Evolutionary conservation across 23 tunicate species (phyloP).

Genomic region (Oikopleura albicans): DNA sequence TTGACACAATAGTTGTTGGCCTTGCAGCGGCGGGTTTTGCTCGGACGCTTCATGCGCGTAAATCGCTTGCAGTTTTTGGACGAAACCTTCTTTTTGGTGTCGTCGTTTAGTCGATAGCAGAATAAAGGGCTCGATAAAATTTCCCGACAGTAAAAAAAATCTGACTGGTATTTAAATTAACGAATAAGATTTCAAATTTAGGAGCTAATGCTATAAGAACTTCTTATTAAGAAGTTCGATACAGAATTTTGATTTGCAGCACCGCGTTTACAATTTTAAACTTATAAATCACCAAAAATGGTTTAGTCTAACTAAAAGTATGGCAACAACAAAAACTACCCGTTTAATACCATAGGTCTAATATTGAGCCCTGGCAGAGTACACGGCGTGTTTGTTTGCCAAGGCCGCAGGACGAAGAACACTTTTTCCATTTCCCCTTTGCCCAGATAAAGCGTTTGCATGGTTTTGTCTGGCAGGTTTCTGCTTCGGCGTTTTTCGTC

Average conservation of each 20-base stretch:
- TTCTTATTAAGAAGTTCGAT: too few species aligned
- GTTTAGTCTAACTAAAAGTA: too few species aligned
- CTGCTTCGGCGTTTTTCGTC: background rate
- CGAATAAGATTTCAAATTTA: too few species aligned
- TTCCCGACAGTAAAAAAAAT: background rate
- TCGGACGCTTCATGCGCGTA: background rate
- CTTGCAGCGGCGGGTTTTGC: background rate
- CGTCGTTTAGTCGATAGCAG: background rate
- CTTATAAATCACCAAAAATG: too few species aligned
- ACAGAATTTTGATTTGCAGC: too few species aligned
- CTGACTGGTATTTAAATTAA: too few species aligned
- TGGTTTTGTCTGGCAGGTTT: background rate
- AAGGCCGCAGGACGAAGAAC: background rate
- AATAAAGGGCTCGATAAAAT: background rate
- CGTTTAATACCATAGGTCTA: too few species aligned
- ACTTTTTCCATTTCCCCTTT: background rate
- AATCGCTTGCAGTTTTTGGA: background rate
- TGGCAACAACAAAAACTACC: too few species aligned
- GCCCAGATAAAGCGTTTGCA: background rate
- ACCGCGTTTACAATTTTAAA: too few species aligned
- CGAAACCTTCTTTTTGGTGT: background rate
- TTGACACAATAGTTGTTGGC: background rate
- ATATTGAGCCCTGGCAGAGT: background rate
- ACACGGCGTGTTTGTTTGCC: background rate
- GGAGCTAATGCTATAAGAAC: too few species aligned